Percentiles rank a stretch among this genome's conserved stretches.
Evolutionary conservation across 2,797 vertebrate species (phyloP).

Genomic region (Hippopotamyrus pictus): DNA sequence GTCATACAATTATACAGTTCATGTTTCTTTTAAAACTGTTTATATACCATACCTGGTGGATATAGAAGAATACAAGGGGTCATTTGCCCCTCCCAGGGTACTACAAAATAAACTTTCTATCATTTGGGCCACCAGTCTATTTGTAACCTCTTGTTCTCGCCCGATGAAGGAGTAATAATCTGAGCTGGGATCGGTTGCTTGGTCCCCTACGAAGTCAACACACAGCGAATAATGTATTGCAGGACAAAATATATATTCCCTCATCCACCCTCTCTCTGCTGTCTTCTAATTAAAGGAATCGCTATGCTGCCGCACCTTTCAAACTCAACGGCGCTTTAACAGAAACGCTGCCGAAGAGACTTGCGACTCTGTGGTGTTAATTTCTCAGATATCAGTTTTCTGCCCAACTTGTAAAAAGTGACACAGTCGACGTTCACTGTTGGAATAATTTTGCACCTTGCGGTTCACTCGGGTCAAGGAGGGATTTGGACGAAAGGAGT

Average conservation of each 20-base stretch:
- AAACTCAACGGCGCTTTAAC: not conserved
- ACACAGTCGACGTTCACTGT: not conserved
- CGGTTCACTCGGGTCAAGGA: not conserved
- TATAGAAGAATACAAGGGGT: not conserved
- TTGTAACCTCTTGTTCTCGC: not conserved
- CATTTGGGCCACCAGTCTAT: not conserved
- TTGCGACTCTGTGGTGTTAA: not conserved
- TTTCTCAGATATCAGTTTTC: slow-evolving; percentile 1
- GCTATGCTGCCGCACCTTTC: not conserved
- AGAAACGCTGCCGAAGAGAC: not conserved
- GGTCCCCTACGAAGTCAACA: not conserved
- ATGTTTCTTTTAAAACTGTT: not conserved
- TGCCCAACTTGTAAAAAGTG: slow-evolving; percentile 7
- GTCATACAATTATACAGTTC: not conserved
- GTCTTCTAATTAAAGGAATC: not conserved
- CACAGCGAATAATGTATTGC: not conserved
- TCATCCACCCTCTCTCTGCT: not conserved
- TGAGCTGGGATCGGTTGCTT: not conserved
- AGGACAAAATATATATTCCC: not conserved
- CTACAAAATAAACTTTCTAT: not conserved
- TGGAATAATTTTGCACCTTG: slow-evolving; percentile 5
- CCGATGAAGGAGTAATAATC: not conserved
- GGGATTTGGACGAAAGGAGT: not conserved
- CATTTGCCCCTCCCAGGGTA: not conserved
- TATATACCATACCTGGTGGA: not conserved